phyloP scores from a whole-genome alignment of 2,888 invertebrate species.

The Drosophila subquinaria region DNA sequence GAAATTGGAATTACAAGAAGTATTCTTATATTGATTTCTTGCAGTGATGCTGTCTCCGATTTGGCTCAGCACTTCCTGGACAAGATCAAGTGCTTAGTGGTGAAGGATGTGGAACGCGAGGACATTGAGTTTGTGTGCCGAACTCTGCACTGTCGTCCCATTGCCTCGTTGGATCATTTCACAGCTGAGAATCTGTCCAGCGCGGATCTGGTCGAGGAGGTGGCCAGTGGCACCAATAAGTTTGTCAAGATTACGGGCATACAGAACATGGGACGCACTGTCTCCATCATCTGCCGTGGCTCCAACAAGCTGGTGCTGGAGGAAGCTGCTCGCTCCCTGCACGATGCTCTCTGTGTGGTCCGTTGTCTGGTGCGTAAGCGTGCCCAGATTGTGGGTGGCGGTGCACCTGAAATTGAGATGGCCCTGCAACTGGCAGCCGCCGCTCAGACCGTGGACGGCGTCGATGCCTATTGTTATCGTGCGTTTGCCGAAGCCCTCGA shows the following conservation, averaged over 20 bases:
- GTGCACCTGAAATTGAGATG: slow-evolving; percentile 98
- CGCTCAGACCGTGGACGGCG: slow-evolving; percentile 94
- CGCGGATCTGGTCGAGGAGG: slow-evolving; percentile 98
- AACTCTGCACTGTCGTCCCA: slow-evolving; percentile 96
- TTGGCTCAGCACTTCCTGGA: slow-evolving; percentile 98
- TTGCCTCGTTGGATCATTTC: slow-evolving; percentile 99
- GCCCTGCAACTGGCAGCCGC: slow-evolving; percentile 93
- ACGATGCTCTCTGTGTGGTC: slow-evolving; percentile 96
- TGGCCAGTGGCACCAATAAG: slow-evolving; percentile 94
- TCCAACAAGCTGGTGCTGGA: slow-evolving; percentile 95
- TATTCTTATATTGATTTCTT: not conserved
- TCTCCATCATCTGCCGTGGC: slow-evolving; percentile 95
- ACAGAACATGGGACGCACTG: slow-evolving; percentile 94
- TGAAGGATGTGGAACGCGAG: slow-evolving; percentile 99
- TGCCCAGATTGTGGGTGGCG: slow-evolving; percentile 97
- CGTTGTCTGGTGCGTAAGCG: slow-evolving; percentile 98
- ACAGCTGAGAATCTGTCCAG: slow-evolving; percentile 94
- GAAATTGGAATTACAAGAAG: not conserved
- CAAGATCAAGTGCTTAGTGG: slow-evolving; percentile 99
- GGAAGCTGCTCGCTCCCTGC: slow-evolving; percentile 95
- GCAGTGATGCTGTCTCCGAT: slow-evolving; percentile 97
- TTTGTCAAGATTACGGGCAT: slow-evolving; percentile 97
- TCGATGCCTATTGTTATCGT: slow-evolving; percentile 97
- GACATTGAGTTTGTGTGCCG: slow-evolving; percentile 99
- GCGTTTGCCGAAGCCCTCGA: slow-evolving; percentile 98